Percentiles rank a stretch among this genome's conserved stretches.
Evolutionary conservation across 2,797 vertebrate species (phyloP).

Genomic region (Todus mexicanus): DNA sequence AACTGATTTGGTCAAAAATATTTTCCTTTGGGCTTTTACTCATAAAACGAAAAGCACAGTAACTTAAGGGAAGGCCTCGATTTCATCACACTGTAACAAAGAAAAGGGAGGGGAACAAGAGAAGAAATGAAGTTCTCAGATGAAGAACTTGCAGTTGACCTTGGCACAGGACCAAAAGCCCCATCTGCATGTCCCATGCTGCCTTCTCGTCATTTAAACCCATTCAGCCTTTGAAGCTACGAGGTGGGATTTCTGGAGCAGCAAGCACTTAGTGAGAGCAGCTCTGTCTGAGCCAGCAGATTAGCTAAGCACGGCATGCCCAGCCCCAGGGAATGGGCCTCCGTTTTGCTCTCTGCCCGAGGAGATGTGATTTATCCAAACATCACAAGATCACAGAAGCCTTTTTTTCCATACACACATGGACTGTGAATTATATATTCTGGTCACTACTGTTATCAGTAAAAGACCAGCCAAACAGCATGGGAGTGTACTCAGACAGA

Average conservation of each 20-base stretch:
- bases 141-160: constrained; percentile 31
- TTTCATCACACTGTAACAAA: constrained; percentile 1
- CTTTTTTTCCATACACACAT: constrained; percentile 24
- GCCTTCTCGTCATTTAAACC: constrained; percentile 24
- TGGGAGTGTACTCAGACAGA: neutral
- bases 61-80: neutral
- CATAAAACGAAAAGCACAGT: neutral
- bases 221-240: constrained; percentile 21
- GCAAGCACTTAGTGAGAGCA: constrained; percentile 4
- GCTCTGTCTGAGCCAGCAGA: constrained; percentile 3
- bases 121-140: neutral
- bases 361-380: constrained; percentile 52
- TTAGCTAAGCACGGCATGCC: constrained; percentile 56
- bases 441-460: neutral
- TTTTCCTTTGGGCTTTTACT: neutral
- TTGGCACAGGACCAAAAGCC: constrained; percentile 57
- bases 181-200: constrained; percentile 54
- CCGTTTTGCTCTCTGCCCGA: neutral
- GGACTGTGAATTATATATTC: neutral
- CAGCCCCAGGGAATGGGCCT: constrained; percentile 47
- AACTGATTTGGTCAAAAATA: neutral
- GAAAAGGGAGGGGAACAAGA: neutral
- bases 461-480: constrained; percentile 39
- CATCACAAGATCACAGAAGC: constrained; percentile 23
- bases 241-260: constrained; percentile 53